phyloP scores from a whole-genome alignment of 2,888 invertebrate genomes.

The Dolichomitus sp. region DNA sequence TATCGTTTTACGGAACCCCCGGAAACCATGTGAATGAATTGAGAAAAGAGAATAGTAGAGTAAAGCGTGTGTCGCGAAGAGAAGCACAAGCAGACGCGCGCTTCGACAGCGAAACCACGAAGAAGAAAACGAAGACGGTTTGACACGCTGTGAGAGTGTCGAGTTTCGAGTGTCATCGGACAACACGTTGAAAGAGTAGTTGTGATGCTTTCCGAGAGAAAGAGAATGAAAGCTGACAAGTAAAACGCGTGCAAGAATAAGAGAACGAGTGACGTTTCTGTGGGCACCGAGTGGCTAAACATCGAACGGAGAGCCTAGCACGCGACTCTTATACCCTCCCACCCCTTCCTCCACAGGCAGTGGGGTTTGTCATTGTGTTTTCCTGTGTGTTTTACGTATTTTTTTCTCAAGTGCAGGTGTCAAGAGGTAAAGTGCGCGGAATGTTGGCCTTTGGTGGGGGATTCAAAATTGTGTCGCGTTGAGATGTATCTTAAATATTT shows the following conservation, averaged over 20 bases:
- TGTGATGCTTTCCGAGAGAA: neutral
- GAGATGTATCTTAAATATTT: neutral
- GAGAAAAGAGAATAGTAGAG: slow-evolving; percentile 9
- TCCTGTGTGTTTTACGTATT: neutral
- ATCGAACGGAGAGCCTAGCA: neutral
- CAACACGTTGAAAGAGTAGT: slow-evolving; percentile 32
- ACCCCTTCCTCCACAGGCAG: too few relatives aligned
- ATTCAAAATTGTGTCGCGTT: neutral
- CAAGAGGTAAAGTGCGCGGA: neutral
- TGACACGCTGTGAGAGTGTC: slow-evolving; percentile 58
- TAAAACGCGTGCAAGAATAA: neutral
- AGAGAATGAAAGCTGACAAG: slow-evolving; percentile 20
- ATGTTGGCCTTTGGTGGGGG: neutral
- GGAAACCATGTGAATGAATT: slow-evolving; percentile 61
- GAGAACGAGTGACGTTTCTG: slow-evolving; percentile 39
- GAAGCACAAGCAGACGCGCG: neutral
- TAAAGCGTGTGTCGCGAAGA: slow-evolving; percentile 5
- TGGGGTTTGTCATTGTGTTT: neutral
- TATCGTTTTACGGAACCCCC: slow-evolving; percentile 56
- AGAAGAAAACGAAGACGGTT: slow-evolving; percentile 1
- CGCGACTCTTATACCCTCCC: neutral
- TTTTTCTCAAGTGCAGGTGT: neutral
- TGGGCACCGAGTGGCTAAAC: slow-evolving; percentile 36
- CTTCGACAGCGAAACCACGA: slow-evolving; percentile 47
- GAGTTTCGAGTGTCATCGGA: slow-evolving; percentile 56